Base-by-base conservation (phyloP, 1,140 invertebrate genomes). In the Nylanderia fulva region DNA sequence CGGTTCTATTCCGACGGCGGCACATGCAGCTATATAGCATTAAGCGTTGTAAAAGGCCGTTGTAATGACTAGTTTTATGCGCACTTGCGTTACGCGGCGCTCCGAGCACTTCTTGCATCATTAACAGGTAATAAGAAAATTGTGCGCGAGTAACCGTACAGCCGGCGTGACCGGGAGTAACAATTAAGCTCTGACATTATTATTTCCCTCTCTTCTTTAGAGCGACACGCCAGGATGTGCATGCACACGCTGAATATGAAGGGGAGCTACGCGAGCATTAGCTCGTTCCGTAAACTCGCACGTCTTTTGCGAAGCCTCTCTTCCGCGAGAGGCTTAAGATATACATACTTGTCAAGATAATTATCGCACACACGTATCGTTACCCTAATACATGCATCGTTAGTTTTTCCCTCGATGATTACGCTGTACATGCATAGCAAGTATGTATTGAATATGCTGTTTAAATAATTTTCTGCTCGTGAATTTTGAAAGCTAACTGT, bases 81-180 rank as follows among this genome's bases (percentile, higher is more conserved):
- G 82, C 58, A 64, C 76, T 85, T 74, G 87, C 45, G 66, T 54
- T 69, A 39, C 60, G 18, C 75, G 80, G 66, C 58, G 69, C 48
- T 76, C 66, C 77, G 88, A 27, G 66, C 45, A 79, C 72, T 90
- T 85, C 76, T 90, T 89, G 89, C 88, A 80, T 90, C 89, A 90
- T 90, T 89, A 90, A 90, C 89, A 86, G 88, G 86, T 87, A 90
- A 87, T 90, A 89, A 90, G 89, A 90, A 89, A 90, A 90, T 87
- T 89, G 89, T 68, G 77, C 71, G 66, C 88, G 61, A 86, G 80
- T 90, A 90, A 90, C 61, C 85, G 85, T 89, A 85, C 60, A 89
- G 74, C 71, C 66, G 15, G 75, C 71, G 42, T 74, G 56, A 68
- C 71, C 60, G 82, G 77, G 80, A 68, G 88, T 48, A 83, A 87